phyloP scores from a whole-genome alignment of 2,113 vertebrate genomes.

The Triplophysa dalaica region DNA sequence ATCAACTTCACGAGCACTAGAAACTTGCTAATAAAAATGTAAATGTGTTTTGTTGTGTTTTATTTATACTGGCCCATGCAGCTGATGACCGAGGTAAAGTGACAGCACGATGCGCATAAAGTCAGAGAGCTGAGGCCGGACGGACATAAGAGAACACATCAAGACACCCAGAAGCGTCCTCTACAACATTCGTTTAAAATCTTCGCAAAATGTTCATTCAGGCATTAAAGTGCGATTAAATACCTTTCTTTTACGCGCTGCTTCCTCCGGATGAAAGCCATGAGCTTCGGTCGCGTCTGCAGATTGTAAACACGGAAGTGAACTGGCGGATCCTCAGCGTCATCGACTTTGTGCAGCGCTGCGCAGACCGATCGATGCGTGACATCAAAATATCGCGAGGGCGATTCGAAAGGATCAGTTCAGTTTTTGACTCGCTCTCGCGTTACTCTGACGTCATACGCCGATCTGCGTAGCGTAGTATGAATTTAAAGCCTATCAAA shows the following conservation, averaged over 20 bases:
- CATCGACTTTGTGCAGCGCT: not conserved
- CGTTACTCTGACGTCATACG: too few relatives aligned
- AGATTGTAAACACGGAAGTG: slow-evolving; percentile 28
- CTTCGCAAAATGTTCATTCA: not conserved
- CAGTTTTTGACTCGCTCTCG: too few relatives aligned
- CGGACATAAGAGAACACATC: not conserved
- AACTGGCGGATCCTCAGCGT: not conserved
- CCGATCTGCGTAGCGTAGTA: too few relatives aligned
- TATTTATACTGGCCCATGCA: slow-evolving; percentile 1
- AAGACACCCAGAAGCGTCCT: not conserved
- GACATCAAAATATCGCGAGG: too few relatives aligned
- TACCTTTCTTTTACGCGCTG: slow-evolving; percentile 53
- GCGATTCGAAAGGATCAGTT: too few relatives aligned
- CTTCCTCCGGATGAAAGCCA: slow-evolving; percentile 55
- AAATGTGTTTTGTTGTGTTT: not conserved
- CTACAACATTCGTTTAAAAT: not conserved
- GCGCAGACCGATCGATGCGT: too few relatives aligned
- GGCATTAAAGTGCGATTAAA: not conserved
- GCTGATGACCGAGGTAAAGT: slow-evolving; percentile 8
- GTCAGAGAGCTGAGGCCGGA: not conserved
- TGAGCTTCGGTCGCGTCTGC: not conserved
- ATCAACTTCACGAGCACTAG: not conserved
- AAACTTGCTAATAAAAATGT: not conserved
- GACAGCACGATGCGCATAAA: not conserved
- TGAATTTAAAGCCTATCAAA: too few relatives aligned